Evolutionary conservation across 1,140 invertebrate species (phyloP), one percentile per base, ranked within the genome.

Genomic region (Drosophila lacertosa): DNA sequence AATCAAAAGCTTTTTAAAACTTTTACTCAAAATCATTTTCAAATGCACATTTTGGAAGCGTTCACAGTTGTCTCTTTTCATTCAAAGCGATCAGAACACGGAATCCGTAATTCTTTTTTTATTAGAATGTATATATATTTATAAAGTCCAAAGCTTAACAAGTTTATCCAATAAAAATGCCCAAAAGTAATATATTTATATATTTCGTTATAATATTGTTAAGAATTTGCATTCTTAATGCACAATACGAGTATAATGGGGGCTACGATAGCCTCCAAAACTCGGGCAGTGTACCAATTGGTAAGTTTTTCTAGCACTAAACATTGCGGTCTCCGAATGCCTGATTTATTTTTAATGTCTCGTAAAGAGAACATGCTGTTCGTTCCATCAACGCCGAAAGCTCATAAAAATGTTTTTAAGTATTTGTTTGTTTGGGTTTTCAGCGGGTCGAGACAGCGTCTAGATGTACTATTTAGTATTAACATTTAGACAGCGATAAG

Each of bases 301-400:
- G 82, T 88, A 75, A 76, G 82, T 67, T 22, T 62, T 67, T 81
- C 67, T 47, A 33, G 55, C 13, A 54, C 53, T 59, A 26, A 54
- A 29, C 16, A 47, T 40, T 54, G 50, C 20, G 13, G 45, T 42
- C 60, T 18, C 9, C 45, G 10, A 29, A 68, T 57, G 74, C 35
- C 42, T 63, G 77, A 88, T 88, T 86, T 86, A 86, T 86, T 86
- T 86, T 86, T 88, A 88, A 82, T 75, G 79, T 73, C 73, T 80
- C 76, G 78, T 86, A 64, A 74, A 84, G 76, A 77, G 80, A 84
- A 84, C 81, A 84, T 67, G 81, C 81, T 86, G 81, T 77, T 77
- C 76, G 82, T 86, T 86, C 82, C 82, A 82, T 82, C 82, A 86
- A 75, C 82, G 74, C 82, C 4, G 26, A 88, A 88, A 88, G 82